phyloP scores from a whole-genome alignment of 1,140 invertebrate species.

The Drosophila subpulchrella region DNA sequence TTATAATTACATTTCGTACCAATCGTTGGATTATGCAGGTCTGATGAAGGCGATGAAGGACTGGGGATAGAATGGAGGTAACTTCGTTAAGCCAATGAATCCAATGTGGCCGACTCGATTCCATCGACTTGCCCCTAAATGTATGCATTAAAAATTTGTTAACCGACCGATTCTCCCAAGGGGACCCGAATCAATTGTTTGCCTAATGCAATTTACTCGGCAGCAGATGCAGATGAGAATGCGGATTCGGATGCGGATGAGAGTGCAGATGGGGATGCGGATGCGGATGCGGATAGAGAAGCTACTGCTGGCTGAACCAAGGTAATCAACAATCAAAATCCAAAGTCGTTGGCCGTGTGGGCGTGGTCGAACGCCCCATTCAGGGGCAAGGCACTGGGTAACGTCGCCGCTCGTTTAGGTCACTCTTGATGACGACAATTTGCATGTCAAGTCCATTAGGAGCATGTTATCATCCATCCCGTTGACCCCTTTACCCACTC shows the following conservation, averaged over 20 bases:
- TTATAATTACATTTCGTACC: conserved; percentile 23
- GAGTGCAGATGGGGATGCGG: not conserved
- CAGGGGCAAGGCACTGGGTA: conserved; percentile 12
- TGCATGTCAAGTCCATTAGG: conserved; percentile 76
- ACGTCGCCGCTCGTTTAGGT: conserved; percentile 54
- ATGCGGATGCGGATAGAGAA: conserved; percentile 8
- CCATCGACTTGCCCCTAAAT: conserved; percentile 22
- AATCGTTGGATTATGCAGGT: conserved; percentile 18
- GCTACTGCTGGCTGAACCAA: conserved; percentile 27
- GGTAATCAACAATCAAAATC: conserved; percentile 69
- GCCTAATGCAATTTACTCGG: conserved; percentile 69
- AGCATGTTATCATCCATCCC: conserved; percentile 61
- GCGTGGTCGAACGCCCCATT: conserved; percentile 5
- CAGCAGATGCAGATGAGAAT: conserved; percentile 23
- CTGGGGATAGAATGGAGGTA: not conserved
- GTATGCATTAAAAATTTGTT: conserved; percentile 67
- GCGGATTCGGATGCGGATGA: not conserved
- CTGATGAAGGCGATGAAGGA: not conserved
- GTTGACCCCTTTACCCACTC: not conserved
- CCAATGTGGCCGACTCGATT: conserved; percentile 13
- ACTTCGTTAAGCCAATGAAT: conserved; percentile 59
- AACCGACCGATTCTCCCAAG: conserved; percentile 24
- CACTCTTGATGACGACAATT: conserved; percentile 71
- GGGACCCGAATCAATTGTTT: conserved; percentile 60
- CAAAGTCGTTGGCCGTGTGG: conserved; percentile 46